Percentiles rank a stretch among this genome's conserved stretches.
phyloP scores from a whole-genome alignment of 1,140 invertebrate genomes.

The Drosophila novamexicana region DNA sequence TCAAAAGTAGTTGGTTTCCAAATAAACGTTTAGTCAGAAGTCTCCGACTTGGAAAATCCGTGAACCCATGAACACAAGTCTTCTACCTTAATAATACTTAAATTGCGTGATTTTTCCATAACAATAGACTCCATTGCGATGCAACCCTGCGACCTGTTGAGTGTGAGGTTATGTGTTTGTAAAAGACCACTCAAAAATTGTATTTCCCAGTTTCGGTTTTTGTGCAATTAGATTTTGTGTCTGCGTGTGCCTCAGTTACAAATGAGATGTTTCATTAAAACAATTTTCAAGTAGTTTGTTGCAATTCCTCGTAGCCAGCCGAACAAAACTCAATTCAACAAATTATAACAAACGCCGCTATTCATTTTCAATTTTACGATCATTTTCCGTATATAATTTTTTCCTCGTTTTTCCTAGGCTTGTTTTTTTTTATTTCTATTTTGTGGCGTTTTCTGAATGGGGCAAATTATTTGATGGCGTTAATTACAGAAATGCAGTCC shows the following conservation, averaged over 20 bases:
- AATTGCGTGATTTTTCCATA: too few species aligned
- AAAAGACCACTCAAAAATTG: conserved; percentile 8
- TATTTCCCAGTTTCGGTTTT: conserved; percentile 2
- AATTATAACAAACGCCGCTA: conserved; percentile 33
- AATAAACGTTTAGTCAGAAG: too few species aligned
- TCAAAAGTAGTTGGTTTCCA: too few species aligned
- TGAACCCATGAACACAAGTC: too few species aligned
- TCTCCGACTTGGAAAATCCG: too few species aligned
- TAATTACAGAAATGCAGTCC: conserved; percentile 52
- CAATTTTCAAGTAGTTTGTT: conserved; percentile 46
- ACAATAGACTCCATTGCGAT: conserved; percentile 3
- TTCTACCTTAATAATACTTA: too few species aligned
- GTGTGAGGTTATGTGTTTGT: conserved; percentile 20
- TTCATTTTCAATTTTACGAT: conserved; percentile 44
- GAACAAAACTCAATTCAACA: conserved; percentile 1
- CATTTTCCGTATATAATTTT: not conserved
- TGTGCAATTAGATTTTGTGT: conserved; percentile 10
- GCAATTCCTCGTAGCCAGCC: conserved; percentile 14
- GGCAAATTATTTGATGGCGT: conserved; percentile 48
- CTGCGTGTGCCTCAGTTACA: conserved; percentile 12
- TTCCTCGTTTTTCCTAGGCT: not conserved
- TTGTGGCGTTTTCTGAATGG: not conserved
- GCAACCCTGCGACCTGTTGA: not conserved
- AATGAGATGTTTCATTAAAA: conserved; percentile 38
- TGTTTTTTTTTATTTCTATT: not conserved